Conservation (phyloP, 2,113 vertebrate genomes). For the Condylura cristata region DNA sequence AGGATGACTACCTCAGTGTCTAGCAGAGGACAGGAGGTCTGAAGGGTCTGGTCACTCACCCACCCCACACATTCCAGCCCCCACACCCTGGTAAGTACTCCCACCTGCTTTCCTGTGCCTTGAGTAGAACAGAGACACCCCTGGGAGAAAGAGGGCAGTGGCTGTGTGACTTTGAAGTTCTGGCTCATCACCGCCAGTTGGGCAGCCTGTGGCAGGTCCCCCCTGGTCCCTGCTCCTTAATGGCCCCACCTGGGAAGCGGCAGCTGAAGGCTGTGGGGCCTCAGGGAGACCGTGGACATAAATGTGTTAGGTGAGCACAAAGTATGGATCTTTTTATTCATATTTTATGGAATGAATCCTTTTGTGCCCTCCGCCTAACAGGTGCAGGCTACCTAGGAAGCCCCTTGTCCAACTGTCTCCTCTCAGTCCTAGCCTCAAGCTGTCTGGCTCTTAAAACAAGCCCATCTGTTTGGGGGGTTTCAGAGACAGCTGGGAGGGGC, state of each 20-base stretch:
- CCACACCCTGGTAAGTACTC: not conserved
- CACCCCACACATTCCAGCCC: not conserved
- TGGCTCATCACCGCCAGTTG: not conserved
- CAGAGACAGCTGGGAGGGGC: constrained; percentile 4
- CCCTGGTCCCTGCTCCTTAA: not conserved
- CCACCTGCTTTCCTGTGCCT: not conserved
- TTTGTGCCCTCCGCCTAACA: not conserved
- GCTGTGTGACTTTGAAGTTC: not conserved
- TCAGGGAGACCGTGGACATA: not conserved
- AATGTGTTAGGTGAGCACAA: not conserved
- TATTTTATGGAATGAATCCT: not conserved
- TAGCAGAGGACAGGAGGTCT: not conserved
- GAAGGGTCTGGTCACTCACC: not conserved
- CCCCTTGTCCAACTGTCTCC: not conserved
- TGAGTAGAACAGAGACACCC: not conserved
- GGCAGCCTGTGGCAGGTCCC: not conserved
- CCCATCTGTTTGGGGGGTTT: constrained; percentile 57
- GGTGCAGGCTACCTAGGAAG: constrained; percentile 67
- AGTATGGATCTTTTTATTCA: not conserved
- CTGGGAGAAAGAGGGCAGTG: not conserved
- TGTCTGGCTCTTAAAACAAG: constrained; percentile 45
- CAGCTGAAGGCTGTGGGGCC: not conserved
- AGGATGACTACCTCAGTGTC: not conserved
- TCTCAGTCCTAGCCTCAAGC: constrained; percentile 40
- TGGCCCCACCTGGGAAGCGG: not conserved